Conservation (phyloP, 2,888 invertebrate genomes). For the Polydrusus tereticollis region DNA sequence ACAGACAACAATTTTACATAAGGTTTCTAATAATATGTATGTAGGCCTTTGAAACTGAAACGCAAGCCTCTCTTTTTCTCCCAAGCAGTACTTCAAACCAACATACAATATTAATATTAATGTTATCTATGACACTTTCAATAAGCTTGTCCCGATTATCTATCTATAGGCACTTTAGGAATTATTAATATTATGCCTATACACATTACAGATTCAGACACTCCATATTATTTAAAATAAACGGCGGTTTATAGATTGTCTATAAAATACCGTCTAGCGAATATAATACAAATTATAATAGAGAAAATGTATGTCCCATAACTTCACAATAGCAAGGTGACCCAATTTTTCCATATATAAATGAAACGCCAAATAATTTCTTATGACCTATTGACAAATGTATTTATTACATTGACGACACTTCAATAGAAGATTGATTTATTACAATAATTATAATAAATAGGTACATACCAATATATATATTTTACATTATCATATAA, state of each 20-base stretch:
- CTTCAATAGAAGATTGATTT: conserved; percentile 33
- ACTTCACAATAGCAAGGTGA: conserved; percentile 23
- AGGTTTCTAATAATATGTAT: not conserved
- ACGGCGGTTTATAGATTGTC: conserved; percentile 8
- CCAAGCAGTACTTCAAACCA: conserved; percentile 15
- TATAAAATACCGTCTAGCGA: conserved; percentile 24
- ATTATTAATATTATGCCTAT: conserved; percentile 30
- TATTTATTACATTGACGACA: conserved; percentile 28
- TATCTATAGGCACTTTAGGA: conserved; percentile 26
- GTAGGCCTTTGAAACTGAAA: conserved; percentile 5
- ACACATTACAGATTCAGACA: conserved; percentile 5
- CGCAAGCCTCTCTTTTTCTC: too few relatives aligned
- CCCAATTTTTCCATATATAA: conserved; percentile 38
- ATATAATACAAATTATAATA: not conserved
- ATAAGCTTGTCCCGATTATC: conserved; percentile 43
- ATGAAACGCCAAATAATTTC: conserved; percentile 29
- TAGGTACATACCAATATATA: too few relatives aligned
- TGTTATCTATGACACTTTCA: conserved; percentile 46
- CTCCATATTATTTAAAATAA: conserved; percentile 25
- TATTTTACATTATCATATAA: too few relatives aligned
- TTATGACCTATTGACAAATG: conserved; percentile 26
- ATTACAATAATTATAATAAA: conserved; percentile 1
- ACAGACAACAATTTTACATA: not conserved
- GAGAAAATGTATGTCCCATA: conserved; percentile 17
- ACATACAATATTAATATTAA: conserved; percentile 26